Percentiles rank a stretch among this genome's conserved stretches.
These are phyloP conservation scores for Odobenus rosmarus DNA, from an alignment of 2,113 vertebrate species.

Conservation along the genomic window DNA sequence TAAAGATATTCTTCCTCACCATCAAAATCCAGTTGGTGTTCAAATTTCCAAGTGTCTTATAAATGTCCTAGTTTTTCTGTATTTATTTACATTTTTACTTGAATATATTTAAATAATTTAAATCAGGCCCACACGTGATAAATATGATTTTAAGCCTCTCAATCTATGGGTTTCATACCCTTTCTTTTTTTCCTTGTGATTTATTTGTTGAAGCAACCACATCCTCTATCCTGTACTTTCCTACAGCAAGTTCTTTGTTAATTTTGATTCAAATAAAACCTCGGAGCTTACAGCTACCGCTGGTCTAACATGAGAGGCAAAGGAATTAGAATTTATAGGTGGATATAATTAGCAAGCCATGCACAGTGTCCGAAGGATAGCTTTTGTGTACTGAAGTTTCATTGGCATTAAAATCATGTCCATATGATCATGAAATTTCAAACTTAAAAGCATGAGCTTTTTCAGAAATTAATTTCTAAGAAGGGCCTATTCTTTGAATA, in stretches of 20 bases:
- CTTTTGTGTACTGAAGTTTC: constrained; percentile 22
- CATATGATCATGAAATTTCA: not conserved
- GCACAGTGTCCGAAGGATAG: not conserved
- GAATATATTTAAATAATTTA: not conserved
- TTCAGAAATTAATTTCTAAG: constrained; percentile 22
- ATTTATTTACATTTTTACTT: constrained; percentile 36
- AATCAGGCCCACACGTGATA: not conserved
- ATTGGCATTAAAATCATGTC: constrained; percentile 20
- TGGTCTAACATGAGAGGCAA: not conserved
- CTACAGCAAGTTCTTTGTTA: not conserved
- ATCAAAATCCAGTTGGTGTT: not conserved
- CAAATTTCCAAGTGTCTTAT: not conserved
- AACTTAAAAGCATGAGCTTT: constrained; percentile 26
- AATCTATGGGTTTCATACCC: not conserved
- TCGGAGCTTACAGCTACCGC: not conserved
- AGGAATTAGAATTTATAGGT: not conserved
- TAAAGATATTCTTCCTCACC: not conserved
- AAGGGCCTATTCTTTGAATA: not conserved
- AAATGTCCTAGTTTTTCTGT: not conserved
- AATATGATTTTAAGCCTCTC: not conserved
- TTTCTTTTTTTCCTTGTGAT: not conserved
- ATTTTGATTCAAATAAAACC: constrained; percentile 32
- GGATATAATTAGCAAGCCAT: not conserved
- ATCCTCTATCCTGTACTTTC: not conserved
- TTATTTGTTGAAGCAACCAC: not conserved